Evolutionary conservation across 2,797 vertebrate genomes (phyloP).

Genomic region (Fundulus diaphanus): DNA sequence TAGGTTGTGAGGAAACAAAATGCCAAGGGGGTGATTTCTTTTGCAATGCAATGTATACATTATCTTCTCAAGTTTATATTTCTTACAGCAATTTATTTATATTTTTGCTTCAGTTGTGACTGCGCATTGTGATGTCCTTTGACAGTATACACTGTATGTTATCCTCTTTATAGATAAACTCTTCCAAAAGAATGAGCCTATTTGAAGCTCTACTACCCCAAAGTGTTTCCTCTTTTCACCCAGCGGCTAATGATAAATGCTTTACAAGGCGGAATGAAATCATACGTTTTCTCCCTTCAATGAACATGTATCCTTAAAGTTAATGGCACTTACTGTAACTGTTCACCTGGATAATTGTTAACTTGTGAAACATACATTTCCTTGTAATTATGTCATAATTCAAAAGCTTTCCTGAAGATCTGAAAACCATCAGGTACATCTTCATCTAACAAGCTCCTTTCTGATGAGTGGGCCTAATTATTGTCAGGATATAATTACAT

Average conservation of each 20-base stretch:
- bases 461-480: conserved; percentile 69
- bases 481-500: conserved; percentile 78
- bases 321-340: conserved; percentile 61
- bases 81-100: neutral
- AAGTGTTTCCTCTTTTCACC: conserved; percentile 33
- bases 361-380: conserved; percentile 72
- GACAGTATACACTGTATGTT: conserved; percentile 22
- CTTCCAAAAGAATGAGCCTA: conserved; percentile 10
- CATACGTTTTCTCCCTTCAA: conserved; percentile 43
- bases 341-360: conserved; percentile 67
- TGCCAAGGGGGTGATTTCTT: too few species aligned
- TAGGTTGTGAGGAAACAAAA: too few species aligned
- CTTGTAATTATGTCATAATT: conserved; percentile 78
- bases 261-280: conserved; percentile 37
- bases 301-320: conserved; percentile 59
- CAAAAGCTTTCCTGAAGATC: conserved; percentile 69
- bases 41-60: neutral
- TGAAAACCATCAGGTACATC: conserved; percentile 66
- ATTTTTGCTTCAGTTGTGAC: neutral
- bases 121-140: neutral
- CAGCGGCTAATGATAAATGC: conserved; percentile 38
- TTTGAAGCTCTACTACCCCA: conserved; percentile 22
- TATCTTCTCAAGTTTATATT: neutral
- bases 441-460: conserved; percentile 66
- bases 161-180: conserved; percentile 19